Conservation (phyloP, 2,113 vertebrate species). For the Bujurquina vittata region DNA sequence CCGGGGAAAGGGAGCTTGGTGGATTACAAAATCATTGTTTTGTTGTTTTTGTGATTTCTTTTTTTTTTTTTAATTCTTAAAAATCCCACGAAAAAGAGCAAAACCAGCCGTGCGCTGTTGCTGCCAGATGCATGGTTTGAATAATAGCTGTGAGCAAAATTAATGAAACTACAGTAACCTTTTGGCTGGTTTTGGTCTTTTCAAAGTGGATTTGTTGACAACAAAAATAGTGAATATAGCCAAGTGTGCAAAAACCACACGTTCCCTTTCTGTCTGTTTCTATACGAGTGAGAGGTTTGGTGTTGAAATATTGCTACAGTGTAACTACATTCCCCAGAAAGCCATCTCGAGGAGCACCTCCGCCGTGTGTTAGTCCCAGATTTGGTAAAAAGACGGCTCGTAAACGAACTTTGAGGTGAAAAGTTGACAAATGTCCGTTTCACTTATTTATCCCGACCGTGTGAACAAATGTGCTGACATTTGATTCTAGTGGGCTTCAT, state of each 20-base stretch:
- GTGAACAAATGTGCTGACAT: not conserved
- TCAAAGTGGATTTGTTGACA: not conserved
- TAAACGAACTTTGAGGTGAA: too few species aligned
- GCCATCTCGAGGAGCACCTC: not conserved
- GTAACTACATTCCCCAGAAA: not conserved
- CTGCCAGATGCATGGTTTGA: not conserved
- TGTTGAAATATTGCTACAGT: not conserved
- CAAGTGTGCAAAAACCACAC: not conserved
- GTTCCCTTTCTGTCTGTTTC: not conserved
- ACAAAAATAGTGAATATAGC: not conserved
- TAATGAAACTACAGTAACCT: not conserved
- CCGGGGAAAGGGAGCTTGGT: too few species aligned
- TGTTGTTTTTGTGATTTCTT: not conserved
- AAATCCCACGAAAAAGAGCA: not conserved
- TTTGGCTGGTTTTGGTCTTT: not conserved
- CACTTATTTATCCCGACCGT: not conserved
- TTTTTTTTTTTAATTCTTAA: not conserved
- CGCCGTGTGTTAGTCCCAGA: not conserved
- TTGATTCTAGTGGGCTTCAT: not conserved
- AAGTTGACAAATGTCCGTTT: not conserved
- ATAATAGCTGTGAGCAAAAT: not conserved
- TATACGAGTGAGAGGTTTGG: not conserved
- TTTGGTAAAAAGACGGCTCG: not conserved
- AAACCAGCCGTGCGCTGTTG: not conserved
- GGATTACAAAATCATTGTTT: not conserved